These are phyloP conservation scores for Gryllus longicercus DNA, from an alignment of 2,888 invertebrate species.

Conservation along the genomic window DNA sequence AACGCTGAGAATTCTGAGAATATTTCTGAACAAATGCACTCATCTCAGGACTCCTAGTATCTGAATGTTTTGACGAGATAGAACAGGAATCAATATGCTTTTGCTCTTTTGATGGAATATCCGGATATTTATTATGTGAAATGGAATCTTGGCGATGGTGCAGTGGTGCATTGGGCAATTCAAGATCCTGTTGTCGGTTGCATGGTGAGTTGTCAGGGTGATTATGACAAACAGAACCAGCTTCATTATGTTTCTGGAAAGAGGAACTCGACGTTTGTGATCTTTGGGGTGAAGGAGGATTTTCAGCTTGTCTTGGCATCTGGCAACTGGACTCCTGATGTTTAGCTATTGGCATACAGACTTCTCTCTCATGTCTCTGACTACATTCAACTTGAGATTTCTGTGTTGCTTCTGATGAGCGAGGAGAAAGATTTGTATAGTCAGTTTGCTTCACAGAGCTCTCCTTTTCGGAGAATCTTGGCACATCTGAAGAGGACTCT, in stretches of 20 bases:
- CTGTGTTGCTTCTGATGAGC: not conserved
- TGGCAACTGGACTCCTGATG: not conserved
- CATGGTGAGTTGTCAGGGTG: not conserved
- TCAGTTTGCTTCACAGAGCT: not conserved
- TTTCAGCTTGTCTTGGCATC: not conserved
- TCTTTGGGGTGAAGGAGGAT: conserved; percentile 20
- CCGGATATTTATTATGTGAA: not conserved
- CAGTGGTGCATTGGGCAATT: not conserved
- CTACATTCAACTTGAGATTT: not conserved
- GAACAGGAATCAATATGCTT: not conserved
- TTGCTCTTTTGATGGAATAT: not conserved
- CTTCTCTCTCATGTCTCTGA: conserved; percentile 4
- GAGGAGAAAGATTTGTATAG: not conserved
- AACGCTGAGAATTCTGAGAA: not conserved
- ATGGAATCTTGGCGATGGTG: not conserved
- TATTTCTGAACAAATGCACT: not conserved
- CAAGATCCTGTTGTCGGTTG: not conserved
- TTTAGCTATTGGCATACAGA: not conserved
- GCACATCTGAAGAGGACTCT: not conserved
- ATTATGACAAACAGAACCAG: not conserved
- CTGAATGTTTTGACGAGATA: not conserved
- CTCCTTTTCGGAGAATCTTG: conserved; percentile 1
- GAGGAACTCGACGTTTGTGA: not conserved
- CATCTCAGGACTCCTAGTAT: not conserved
- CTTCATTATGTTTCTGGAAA: not conserved